These are phyloP conservation scores for Bombyx mandarina DNA, from an alignment of 1,140 invertebrate species.

Conservation along the genomic window DNA sequence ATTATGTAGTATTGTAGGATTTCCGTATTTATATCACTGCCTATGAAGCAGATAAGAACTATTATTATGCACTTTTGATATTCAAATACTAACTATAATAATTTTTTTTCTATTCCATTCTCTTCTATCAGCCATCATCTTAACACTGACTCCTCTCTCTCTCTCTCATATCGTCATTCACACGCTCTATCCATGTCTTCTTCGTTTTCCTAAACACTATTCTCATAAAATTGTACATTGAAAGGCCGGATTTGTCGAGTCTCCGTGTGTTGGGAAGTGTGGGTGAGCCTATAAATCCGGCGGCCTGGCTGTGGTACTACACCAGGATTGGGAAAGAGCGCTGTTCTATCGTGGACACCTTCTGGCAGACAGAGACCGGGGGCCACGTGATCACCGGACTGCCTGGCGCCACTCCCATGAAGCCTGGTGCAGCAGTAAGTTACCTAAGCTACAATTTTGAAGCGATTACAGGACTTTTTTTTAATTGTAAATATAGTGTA, in stretches of 20 bases:
- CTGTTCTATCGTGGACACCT: slow-evolving; percentile 96
- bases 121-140: too few relatives aligned
- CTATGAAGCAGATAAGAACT: too few relatives aligned
- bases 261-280: slow-evolving; percentile 93
- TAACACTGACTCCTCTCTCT: too few relatives aligned
- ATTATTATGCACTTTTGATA: too few relatives aligned
- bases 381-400: slow-evolving; percentile 95
- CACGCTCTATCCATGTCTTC: too few relatives aligned
- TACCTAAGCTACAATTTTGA: not conserved
- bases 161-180: too few relatives aligned
- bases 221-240: slow-evolving; percentile 16
- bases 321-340: slow-evolving; percentile 84
- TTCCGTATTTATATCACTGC: too few relatives aligned
- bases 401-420: slow-evolving; percentile 95
- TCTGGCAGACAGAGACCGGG: slow-evolving; percentile 99
- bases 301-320: slow-evolving; percentile 99
- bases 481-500: not conserved
- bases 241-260: slow-evolving; percentile 74
- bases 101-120: too few relatives aligned
- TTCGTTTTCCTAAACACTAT: too few relatives aligned
- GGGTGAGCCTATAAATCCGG: slow-evolving; percentile 97
- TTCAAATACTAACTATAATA: too few relatives aligned
- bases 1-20: too few relatives aligned
- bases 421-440: slow-evolving; percentile 96
- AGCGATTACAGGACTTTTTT: not conserved